Base-by-base conservation (phyloP, 2,113 vertebrate species). In the Felis chaus region DNA sequence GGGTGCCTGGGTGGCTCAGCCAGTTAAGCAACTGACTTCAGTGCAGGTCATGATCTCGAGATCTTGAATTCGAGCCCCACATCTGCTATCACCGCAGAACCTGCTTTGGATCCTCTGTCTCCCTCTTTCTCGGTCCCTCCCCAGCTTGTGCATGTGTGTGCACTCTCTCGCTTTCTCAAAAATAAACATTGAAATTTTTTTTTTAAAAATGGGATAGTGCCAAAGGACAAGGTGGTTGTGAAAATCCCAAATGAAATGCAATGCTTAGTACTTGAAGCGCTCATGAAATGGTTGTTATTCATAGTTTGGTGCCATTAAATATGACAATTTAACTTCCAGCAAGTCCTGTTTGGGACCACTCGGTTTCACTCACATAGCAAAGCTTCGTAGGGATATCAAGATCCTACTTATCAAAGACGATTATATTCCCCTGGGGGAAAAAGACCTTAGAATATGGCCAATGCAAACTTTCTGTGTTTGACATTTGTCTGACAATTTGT, bases 401-500 rank as follows among this genome's bases (percentile, higher is more conserved):
- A 53, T 81, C 7, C 41, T 8, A 80, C 13, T 41, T 66, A 57
- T 48, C 39, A 66, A 73, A 61, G 5, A 69, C 21, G 41, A 71
- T 39, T 48, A 66, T 39, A 55, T 50, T 73, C 4, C 14, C 5
- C 68, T 83, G 6, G 11, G 21, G 57, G 80, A 65, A 71, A 0
- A 65, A 48, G 6, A 86, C 33, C 73, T 55, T 76, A 66, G 29
- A 91, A 61, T 1, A 4, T 69, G 4, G 1, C 1, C 25, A 85
- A 27, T 36, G 11, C 4, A 94, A 19, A 79, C 63, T 96, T 97
- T 97, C 15, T 97, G 74, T 95, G 57, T 89, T 95, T 98, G 88
- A 95, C 73, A 94, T 73, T 80, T 83, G 71, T 95, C 91, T 96
- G 80, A 66, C 21, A 84, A 96, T 82, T 96, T 63, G 23, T 55